Base-by-base conservation (phyloP, 2,888 invertebrate genomes). In the Noctua janthe region DNA sequence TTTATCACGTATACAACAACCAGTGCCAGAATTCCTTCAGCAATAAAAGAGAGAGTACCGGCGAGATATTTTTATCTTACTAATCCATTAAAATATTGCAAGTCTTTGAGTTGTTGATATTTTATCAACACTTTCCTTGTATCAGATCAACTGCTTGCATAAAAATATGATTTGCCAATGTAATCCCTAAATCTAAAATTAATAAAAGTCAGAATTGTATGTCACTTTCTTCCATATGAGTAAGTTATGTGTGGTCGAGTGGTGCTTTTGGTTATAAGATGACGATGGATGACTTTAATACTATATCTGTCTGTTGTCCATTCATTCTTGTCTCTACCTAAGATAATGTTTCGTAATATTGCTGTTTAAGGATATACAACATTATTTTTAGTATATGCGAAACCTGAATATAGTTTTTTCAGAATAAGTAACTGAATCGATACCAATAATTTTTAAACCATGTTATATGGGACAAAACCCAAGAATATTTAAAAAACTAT, bases 71-170 rank as follows among this genome's bases (percentile, higher is more conserved):
- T 66, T 80, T 20, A 49, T 39, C 56, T 43, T 39, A 64, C 20
- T 82, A 83, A 83, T 88, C 74, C 77, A 79, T 83, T 82, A 81
- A 88, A 87, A 83, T 78, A 84, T 80, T 17, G 77, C 35, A 64
- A 77, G 11, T 49, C 73, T 59, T 59, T 56, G n/a, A 73, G 43
- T 71, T 76, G 17, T 66, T 78, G 10, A 47, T 66, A 64, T 77
- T 80, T 59, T 29, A 77, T 82, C 17, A n/a, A 49, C 66, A 71
- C 67, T 82, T 88, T 74, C 81, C n/a, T 69, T 67, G 17, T 35
- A 15, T 62, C 51, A 35, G 29, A 20, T 35, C 5, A 23, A 35
- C 8, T 15, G 15, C 15, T 56, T 56, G 71, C 20, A 54, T 71
- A 82, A 76, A 74, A 64, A 29, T 2, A 1, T 7, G 69, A 56